phyloP scores from a whole-genome alignment of 2,797 vertebrate species.

The Muraenolepis orangiensis region DNA sequence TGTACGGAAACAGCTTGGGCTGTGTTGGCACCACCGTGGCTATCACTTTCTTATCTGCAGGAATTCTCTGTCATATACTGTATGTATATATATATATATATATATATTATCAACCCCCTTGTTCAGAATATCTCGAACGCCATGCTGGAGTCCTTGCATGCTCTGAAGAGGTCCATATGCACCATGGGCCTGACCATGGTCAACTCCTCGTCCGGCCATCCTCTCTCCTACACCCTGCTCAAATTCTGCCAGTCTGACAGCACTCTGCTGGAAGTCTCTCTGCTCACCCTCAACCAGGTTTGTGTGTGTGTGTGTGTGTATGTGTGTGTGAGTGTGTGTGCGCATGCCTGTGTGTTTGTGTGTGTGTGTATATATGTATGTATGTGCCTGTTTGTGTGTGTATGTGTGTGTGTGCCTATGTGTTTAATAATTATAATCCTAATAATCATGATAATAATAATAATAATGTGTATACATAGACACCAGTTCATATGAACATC shows the following conservation, averaged over 20 bases:
- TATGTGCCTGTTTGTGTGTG: neutral
- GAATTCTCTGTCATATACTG: too few relatives aligned
- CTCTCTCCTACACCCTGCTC: conserved; percentile 28
- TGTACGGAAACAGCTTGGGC: too few relatives aligned
- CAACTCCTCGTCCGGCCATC: conserved; percentile 31
- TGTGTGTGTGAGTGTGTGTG: neutral
- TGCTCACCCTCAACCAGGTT: conserved; percentile 67
- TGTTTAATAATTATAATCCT: neutral
- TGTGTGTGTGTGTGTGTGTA: neutral
- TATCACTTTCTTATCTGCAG: too few relatives aligned
- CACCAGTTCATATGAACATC: neutral
- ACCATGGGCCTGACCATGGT: conserved; percentile 43
- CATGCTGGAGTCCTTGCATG: conserved; percentile 51
- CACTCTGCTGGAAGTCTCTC: conserved; percentile 63
- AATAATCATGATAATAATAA: neutral
- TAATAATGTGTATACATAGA: neutral
- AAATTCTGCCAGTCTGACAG: conserved; percentile 67
- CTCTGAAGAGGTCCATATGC: conserved; percentile 66
- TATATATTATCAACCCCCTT: neutral
- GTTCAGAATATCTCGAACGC: conserved; percentile 45
- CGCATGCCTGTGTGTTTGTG: neutral
- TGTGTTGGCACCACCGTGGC: too few relatives aligned
- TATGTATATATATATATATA: too few relatives aligned
- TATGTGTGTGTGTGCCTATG: neutral
- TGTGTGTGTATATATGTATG: neutral